Evolutionary conservation across 2,888 invertebrate genomes (phyloP).

Genomic region (Philaethria dido): DNA sequence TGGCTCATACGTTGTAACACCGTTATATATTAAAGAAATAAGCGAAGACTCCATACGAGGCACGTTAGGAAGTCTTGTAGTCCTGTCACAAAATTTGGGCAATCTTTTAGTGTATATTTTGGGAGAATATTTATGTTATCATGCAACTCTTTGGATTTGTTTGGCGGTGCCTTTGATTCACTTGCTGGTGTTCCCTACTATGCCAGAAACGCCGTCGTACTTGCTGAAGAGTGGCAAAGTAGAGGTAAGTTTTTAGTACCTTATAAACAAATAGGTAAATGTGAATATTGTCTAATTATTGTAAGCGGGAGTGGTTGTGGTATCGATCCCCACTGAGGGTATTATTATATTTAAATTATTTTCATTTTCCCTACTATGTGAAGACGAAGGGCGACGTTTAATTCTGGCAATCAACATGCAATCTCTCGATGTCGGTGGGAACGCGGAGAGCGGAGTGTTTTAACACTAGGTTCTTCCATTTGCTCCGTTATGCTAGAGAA

Average conservation of each 20-base stretch:
- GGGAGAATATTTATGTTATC: conserved; percentile 73
- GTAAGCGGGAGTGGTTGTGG: no score
- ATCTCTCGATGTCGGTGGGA: no score
- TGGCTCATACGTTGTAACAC: conserved; percentile 76
- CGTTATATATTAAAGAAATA: conserved; percentile 76
- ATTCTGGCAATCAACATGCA: no score
- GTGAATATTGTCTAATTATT: no score
- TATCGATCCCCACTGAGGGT: no score
- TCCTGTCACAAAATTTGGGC: conserved; percentile 73
- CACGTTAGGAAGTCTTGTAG: conserved; percentile 70
- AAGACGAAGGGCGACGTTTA: no score
- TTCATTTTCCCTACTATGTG: no score
- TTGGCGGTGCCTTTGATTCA: conserved; percentile 70
- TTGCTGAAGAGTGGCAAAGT: conserved; percentile 71
- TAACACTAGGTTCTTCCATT: no score
- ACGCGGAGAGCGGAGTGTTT: no score
- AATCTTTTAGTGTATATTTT: conserved; percentile 70
- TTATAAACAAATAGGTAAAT: background rate
- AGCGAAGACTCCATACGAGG: conserved; percentile 76
- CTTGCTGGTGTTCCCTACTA: conserved; percentile 65
- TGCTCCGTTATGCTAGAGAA: no score
- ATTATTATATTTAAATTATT: no score
- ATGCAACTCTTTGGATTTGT: conserved; percentile 70
- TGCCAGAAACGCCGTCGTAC: conserved; percentile 78
- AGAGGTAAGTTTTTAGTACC: conserved; percentile 58